These are phyloP conservation scores for Lagorchestes hirsutus DNA, from an alignment of 2,797 vertebrate species.

Conservation along the genomic window DNA sequence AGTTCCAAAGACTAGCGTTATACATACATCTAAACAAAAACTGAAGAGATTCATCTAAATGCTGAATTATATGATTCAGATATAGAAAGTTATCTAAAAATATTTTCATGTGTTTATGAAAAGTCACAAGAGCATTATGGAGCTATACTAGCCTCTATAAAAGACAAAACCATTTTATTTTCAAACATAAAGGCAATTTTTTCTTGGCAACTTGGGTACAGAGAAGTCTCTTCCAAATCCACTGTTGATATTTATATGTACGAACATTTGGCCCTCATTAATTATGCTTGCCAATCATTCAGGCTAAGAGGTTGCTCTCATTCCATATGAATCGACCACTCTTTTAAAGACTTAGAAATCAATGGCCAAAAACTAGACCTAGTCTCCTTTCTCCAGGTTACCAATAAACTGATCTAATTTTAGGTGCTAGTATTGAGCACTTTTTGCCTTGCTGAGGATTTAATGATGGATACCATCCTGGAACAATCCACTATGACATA, in stretches of 20 bases:
- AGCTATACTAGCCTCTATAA: not conserved
- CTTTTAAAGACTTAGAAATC: too few relatives aligned
- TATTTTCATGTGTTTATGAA: not conserved
- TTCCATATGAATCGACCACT: too few relatives aligned
- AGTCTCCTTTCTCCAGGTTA: too few relatives aligned
- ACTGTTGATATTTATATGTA: too few relatives aligned
- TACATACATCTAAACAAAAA: too few relatives aligned
- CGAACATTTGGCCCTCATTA: not conserved
- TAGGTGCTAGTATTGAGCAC: too few relatives aligned
- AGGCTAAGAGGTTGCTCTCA: not conserved
- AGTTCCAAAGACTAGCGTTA: too few relatives aligned
- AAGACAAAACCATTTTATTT: not conserved
- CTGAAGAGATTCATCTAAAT: not conserved
- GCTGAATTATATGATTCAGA: slow-evolving; percentile 5
- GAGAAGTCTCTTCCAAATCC: not conserved
- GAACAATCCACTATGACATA: not conserved
- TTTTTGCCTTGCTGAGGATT: not conserved
- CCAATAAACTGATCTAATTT: too few relatives aligned
- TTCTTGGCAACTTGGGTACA: not conserved
- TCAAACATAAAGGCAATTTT: slow-evolving; percentile 13
- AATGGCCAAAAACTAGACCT: too few relatives aligned
- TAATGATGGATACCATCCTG: not conserved
- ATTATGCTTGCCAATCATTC: not conserved
- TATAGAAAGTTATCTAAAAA: slow-evolving; percentile 2
- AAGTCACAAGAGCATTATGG: not conserved